Evolutionary conservation across 2,888 invertebrate genomes (phyloP).

Genomic region (Diarsia mendica): DNA sequence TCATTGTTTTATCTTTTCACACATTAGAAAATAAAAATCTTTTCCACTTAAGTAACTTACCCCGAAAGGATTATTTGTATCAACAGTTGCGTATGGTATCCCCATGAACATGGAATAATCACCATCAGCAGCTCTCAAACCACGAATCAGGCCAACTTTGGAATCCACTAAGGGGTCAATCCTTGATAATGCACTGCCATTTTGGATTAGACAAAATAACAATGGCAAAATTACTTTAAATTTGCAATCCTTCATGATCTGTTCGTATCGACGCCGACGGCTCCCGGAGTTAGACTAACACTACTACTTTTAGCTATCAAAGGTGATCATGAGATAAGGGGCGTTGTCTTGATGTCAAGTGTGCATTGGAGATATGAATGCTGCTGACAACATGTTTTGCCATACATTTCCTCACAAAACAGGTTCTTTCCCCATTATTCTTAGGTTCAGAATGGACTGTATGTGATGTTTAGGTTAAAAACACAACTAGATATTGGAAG

Average conservation of each 20-base stretch:
- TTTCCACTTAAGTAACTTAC: slow-evolving; percentile 68
- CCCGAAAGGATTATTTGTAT: slow-evolving; percentile 76
- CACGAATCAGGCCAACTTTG: slow-evolving; percentile 74
- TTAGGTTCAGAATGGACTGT: background rate
- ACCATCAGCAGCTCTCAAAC: slow-evolving; percentile 74
- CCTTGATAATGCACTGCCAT: slow-evolving; percentile 60
- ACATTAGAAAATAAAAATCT: background rate
- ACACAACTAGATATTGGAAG: too few species aligned
- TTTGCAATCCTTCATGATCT: slow-evolving; percentile 56
- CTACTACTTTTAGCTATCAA: background rate
- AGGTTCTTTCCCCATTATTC: background rate
- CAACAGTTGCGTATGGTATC: slow-evolving; percentile 78
- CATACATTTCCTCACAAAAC: too few species aligned
- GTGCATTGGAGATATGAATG: slow-evolving; percentile 28
- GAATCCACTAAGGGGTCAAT: slow-evolving; percentile 77
- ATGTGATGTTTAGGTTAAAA: background rate
- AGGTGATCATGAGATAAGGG: slow-evolving; percentile 30
- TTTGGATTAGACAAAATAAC: slow-evolving; percentile 47
- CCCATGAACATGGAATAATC: slow-evolving; percentile 79
- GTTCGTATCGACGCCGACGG: background rate
- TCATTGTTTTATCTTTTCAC: background rate
- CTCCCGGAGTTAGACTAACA: slow-evolving; percentile 1
- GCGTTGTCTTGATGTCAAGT: slow-evolving; percentile 35
- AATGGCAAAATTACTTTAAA: slow-evolving; percentile 47
- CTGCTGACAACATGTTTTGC: slow-evolving; percentile 10